Base-by-base conservation (phyloP, 1,140 invertebrate genomes). In the Drosophila ogumai region DNA sequence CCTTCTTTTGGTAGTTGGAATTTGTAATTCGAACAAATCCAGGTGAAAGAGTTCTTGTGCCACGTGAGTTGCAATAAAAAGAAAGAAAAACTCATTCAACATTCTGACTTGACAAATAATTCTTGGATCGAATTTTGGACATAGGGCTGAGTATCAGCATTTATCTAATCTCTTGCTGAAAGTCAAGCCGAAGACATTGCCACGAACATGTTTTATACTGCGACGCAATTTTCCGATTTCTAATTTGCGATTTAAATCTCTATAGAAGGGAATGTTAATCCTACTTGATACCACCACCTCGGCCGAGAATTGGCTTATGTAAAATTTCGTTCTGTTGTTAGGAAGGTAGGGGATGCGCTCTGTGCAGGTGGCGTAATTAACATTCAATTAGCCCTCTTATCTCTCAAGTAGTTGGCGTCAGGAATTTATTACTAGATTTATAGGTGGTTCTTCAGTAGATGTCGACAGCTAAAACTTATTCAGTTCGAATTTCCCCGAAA, bases 51-150 rank as follows among this genome's bases (percentile, higher is more conserved):
- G 38, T 38, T 43, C 22, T 12, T 3, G n/a, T 6, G 12, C 28
- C 47, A 12, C 43, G 41, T 65, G 55, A 40, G 44, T 19, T 43
- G 34, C 22, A n/a, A 36, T 56, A 19, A 56, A 68, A 32, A 25
- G 12, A 22, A 71, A 57, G 13, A n/a, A 55, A 55, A 38, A n/a
- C 31, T 28, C 43, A 15, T 43, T 19, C n/a, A 43, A 73, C 69
- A 73, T 59, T 15, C 69, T 73, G 67, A 73, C 69, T 72, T 50
- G n/a, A 12, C 67, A 72, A 55, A 40, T 43, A 38, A 59, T 72
- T 49, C 17, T 13, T 4, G 13, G 44, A 41, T 41, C 31, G 54
- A 34, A 31, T 17, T 38, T 72, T 31, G 36, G 36, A 38, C 52
- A 59, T 19, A 31, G 31, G 31, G 10, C 38, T 71, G 36, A 28